These are phyloP conservation scores for Vicugna pacos DNA, from an alignment of 2,113 vertebrate species.

Conservation along the genomic window DNA sequence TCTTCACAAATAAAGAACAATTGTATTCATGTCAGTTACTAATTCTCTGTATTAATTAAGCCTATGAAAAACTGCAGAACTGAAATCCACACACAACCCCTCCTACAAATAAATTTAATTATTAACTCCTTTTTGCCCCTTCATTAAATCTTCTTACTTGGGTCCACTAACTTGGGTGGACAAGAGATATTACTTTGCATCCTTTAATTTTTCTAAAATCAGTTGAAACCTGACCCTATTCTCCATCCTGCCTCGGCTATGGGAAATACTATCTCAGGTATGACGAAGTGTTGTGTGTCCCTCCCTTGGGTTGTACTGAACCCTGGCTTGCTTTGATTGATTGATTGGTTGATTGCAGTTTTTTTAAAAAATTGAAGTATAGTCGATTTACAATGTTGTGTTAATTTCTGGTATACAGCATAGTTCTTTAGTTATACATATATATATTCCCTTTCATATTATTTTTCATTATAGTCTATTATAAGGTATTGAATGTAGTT, in stretches of 20 bases:
- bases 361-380: too few species aligned
- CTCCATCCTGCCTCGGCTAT: not conserved
- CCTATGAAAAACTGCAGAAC: not conserved
- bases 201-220: slow-evolving; percentile 37
- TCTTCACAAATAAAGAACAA: not conserved
- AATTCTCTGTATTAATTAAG: slow-evolving; percentile 14
- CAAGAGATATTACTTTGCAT: not conserved
- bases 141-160: slow-evolving; percentile 9
- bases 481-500: too few species aligned
- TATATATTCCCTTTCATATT: too few species aligned
- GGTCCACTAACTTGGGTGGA: not conserved
- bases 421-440: too few species aligned
- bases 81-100: not conserved
- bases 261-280: not conserved
- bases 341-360: too few species aligned
- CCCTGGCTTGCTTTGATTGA: not conserved
- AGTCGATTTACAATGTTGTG: too few species aligned
- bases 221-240: not conserved
- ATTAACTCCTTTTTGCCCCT: not conserved
- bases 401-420: too few species aligned
- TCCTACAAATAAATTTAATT: not conserved
- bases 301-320: not conserved
- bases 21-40: not conserved
- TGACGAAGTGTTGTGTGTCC: not conserved
- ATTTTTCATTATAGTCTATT: too few species aligned